These are phyloP conservation scores for Strigamia transsilvanica DNA, from an alignment of 2,888 invertebrate species.

Conservation along the genomic window DNA sequence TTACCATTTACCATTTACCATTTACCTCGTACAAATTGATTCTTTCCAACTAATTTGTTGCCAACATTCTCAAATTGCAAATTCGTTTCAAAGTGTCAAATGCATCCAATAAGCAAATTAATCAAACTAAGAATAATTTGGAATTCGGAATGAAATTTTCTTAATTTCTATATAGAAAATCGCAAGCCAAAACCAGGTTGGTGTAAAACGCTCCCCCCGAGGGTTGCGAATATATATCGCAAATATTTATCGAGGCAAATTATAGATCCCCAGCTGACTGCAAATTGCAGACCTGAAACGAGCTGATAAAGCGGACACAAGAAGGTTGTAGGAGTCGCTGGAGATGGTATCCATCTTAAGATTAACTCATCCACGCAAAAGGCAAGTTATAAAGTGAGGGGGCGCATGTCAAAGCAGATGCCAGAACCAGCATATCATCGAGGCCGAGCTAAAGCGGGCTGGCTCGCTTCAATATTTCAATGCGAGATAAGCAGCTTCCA, in stretches of 20 bases:
- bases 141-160: background rate
- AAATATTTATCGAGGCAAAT: slow-evolving; percentile 34
- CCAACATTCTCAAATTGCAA: background rate
- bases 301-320: slow-evolving; percentile 14
- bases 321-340: background rate
- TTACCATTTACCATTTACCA: too few species aligned
- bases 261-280: slow-evolving; percentile 38
- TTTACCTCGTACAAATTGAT: background rate
- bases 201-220: background rate
- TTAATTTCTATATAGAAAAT: background rate
- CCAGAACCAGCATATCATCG: slow-evolving; percentile 12
- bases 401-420: slow-evolving; percentile 34
- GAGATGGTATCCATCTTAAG: slow-evolving; percentile 42
- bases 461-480: slow-evolving; percentile 22
- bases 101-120: background rate
- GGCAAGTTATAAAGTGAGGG: background rate
- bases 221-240: background rate
- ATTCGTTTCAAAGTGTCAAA: background rate
- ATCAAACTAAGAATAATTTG: too few species aligned
- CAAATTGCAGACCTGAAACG: slow-evolving; percentile 1
- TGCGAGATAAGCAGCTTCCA: slow-evolving; percentile 31
- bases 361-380: slow-evolving; percentile 18
- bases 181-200: background rate
- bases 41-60: background rate
- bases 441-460: background rate